phyloP scores from a whole-genome alignment of 2,888 invertebrate genomes.

The Caenorhabditis virilis region DNA sequence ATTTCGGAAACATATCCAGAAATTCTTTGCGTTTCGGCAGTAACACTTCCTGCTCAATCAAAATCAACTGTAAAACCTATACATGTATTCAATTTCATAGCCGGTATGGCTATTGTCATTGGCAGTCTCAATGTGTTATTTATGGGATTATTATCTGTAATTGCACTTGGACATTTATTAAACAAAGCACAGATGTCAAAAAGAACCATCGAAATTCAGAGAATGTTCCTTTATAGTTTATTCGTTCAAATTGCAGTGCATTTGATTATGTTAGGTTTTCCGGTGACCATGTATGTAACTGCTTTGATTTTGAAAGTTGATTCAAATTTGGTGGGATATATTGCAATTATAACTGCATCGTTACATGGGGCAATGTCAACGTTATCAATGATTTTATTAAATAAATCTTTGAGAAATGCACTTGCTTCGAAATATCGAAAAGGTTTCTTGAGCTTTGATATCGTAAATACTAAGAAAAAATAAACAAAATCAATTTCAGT shows the following conservation, averaged over 20 bases:
- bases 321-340: conserved; percentile 18
- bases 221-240: conserved; percentile 17
- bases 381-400: conserved; percentile 21
- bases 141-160: conserved; percentile 2
- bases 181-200: conserved; percentile 11
- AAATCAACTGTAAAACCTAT: conserved; percentile 17
- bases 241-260: conserved; percentile 24
- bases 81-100: conserved; percentile 17
- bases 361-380: conserved; percentile 33
- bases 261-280: conserved; percentile 18
- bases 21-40: conserved; percentile 17
- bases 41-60: conserved; percentile 4
- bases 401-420: conserved; percentile 14
- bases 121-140: neutral
- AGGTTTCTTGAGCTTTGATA: too few relatives aligned
- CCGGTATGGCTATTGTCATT: conserved; percentile 6
- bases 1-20: conserved; percentile 9
- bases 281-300: conserved; percentile 9
- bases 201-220: conserved; percentile 21
- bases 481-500: too few relatives aligned
- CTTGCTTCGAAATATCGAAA: too few relatives aligned
- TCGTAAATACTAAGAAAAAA: too few relatives aligned
- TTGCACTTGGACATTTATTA: conserved; percentile 16
- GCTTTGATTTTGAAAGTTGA: conserved; percentile 14
- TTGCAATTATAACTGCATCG: conserved; percentile 19